Percentiles rank a stretch among this genome's conserved stretches.
These are phyloP conservation scores for Andricus grossulariae DNA, from an alignment of 1,140 invertebrate genomes.

Conservation along the genomic window DNA sequence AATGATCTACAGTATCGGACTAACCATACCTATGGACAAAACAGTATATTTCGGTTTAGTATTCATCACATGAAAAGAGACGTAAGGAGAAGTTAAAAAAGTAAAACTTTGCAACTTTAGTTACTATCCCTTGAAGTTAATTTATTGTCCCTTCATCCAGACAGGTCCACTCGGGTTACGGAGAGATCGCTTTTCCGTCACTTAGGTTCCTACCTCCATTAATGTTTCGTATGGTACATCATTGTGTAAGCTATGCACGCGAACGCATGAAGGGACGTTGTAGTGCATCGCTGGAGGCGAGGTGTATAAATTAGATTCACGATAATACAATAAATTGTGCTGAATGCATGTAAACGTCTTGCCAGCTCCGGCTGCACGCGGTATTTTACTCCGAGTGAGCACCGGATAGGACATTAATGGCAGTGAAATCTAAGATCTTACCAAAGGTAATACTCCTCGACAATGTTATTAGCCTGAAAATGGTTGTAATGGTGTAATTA, in stretches of 20 bases:
- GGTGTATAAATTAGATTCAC: constrained; percentile 61
- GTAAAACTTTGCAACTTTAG: not conserved
- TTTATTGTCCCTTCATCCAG: not conserved
- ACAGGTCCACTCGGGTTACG: constrained; percentile 8
- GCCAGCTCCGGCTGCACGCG: constrained; percentile 27
- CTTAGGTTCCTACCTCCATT: constrained; percentile 17
- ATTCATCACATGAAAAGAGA: too few species aligned
- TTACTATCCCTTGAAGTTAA: constrained; percentile 5
- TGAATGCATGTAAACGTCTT: constrained; percentile 62
- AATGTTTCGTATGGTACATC: constrained; percentile 20
- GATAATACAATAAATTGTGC: constrained; percentile 67
- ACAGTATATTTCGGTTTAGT: too few species aligned
- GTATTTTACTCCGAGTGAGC: constrained; percentile 50
- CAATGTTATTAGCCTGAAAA: constrained; percentile 30
- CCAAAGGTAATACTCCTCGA: constrained; percentile 21
- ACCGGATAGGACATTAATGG: constrained; percentile 24
- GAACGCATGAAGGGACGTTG: not conserved
- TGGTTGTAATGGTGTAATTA: constrained; percentile 27
- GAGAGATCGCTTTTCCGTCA: constrained; percentile 18
- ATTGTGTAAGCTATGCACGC: constrained; percentile 29
- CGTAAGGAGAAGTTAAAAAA: not conserved
- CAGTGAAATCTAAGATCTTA: constrained; percentile 28
- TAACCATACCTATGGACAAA: too few species aligned
- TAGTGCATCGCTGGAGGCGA: constrained; percentile 17
- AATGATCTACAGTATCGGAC: too few species aligned